Conservation (phyloP, 2,113 vertebrate genomes). For the Strigops habroptila region DNA sequence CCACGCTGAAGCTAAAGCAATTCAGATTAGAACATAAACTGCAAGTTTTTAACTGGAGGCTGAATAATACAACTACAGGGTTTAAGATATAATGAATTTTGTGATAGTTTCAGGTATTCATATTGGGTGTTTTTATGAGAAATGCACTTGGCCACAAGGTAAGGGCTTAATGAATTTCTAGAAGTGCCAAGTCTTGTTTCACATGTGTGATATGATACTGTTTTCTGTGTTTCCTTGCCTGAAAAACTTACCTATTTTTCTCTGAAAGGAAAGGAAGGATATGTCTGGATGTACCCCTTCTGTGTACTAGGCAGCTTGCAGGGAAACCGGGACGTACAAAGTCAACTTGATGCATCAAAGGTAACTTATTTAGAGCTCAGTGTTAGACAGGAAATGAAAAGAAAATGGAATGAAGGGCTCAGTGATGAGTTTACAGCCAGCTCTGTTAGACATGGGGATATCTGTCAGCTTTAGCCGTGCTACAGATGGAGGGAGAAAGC, state of each 20-base stretch:
- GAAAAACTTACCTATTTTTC: not conserved
- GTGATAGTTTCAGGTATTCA: not conserved
- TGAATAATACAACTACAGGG: not conserved
- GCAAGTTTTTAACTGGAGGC: not conserved
- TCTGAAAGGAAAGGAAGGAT: not conserved
- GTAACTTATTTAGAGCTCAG: not conserved
- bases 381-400: not conserved
- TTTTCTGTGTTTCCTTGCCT: not conserved
- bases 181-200: not conserved
- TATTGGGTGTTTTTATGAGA: not conserved
- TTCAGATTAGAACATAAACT: not conserved
- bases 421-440: not conserved
- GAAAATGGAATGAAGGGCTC: not conserved
- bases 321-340: not conserved
- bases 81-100: not conserved
- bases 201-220: fast-evolving
- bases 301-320: not conserved
- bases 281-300: not conserved
- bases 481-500: not conserved
- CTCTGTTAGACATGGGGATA: not conserved
- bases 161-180: not conserved
- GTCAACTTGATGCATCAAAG: not conserved
- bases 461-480: not conserved
- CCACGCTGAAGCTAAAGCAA: not conserved
- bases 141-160: not conserved